phyloP scores from a whole-genome alignment of 2,797 vertebrate genomes.

The Hephaestus fuliginosus region DNA sequence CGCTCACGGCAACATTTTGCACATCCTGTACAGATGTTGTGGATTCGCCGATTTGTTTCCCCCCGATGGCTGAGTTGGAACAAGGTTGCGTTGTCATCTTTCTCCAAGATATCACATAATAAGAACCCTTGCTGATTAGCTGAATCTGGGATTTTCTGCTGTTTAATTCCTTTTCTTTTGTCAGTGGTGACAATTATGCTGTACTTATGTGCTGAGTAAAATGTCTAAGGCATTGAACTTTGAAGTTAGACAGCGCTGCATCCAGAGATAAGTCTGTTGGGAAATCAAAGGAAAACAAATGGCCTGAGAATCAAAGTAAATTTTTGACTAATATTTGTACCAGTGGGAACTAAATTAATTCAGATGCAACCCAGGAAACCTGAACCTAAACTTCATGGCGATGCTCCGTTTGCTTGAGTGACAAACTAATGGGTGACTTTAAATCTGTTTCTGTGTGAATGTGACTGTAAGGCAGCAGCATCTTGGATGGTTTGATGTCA shows the following conservation, averaged over 20 bases:
- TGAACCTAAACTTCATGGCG: too few species aligned
- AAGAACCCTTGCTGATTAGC: constrained; percentile 1
- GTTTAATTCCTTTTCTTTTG: constrained; percentile 6
- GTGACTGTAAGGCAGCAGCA: background rate
- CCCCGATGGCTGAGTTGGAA: constrained; percentile 25
- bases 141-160: background rate
- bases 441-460: background rate
- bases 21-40: constrained; percentile 63
- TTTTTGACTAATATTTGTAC: too few species aligned
- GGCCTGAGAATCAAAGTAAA: too few species aligned
- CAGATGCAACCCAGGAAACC: too few species aligned
- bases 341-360: too few species aligned
- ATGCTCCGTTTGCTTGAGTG: too few species aligned
- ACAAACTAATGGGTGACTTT: too few species aligned
- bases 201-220: constrained; percentile 1
- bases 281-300: background rate
- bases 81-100: constrained; percentile 2
- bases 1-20: constrained; percentile 46
- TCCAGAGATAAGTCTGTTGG: background rate
- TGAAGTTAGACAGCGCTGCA: background rate
- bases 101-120: background rate
- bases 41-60: constrained; percentile 45
- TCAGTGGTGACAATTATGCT: background rate
- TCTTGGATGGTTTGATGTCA: too few species aligned
- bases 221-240: background rate